Percentiles rank a stretch among this genome's conserved stretches.
These are phyloP conservation scores for Chaetura pelagica DNA, from an alignment of 2,113 vertebrate genomes.

Conservation along the genomic window DNA sequence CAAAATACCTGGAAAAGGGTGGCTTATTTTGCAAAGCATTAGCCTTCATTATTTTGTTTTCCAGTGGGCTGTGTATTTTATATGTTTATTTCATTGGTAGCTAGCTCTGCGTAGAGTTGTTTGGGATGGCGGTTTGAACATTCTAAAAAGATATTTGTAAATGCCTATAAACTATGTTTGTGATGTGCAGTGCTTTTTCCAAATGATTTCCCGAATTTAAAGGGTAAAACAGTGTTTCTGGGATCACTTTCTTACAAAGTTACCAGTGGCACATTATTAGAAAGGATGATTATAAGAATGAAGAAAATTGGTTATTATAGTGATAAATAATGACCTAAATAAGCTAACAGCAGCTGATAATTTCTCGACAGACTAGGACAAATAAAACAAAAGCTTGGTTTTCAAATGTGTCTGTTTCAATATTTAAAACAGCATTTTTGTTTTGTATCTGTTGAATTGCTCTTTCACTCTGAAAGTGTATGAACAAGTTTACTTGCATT, in stretches of 20 bases:
- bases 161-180: not conserved
- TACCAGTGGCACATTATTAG: not conserved
- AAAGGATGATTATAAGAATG: not conserved
- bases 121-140: not conserved
- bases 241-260: not conserved
- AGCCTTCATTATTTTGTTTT: constrained; percentile 67
- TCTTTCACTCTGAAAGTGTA: not conserved
- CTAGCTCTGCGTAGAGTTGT: not conserved
- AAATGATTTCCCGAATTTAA: not conserved
- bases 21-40: constrained; percentile 69
- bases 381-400: not conserved
- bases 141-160: not conserved
- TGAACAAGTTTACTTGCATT: not conserved
- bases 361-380: not conserved
- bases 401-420: not conserved
- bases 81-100: constrained; percentile 35
- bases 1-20: constrained; percentile 54
- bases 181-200: not conserved
- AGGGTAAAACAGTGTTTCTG: not conserved
- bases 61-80: constrained; percentile 39
- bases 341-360: not conserved
- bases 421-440: not conserved
- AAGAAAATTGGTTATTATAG: not conserved
- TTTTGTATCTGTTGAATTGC: not conserved
- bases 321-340: not conserved